Evolutionary conservation across 2,888 invertebrate genomes (phyloP).

Genomic region (Leptinotarsa haldemani): DNA sequence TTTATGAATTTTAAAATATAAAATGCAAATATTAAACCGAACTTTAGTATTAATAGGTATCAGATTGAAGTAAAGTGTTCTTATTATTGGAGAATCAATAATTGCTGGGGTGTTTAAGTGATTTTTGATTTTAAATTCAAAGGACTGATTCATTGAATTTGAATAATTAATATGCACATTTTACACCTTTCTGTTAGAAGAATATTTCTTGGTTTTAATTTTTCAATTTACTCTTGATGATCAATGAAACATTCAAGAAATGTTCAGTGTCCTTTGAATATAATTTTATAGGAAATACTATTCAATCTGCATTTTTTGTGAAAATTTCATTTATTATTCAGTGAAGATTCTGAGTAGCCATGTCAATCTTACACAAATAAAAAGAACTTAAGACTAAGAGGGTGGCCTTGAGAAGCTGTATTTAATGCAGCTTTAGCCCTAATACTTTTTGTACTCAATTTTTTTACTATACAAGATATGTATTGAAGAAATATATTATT

Average conservation of each 20-base stretch:
- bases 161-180: too few relatives aligned
- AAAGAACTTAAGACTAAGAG: slow-evolving; percentile 56
- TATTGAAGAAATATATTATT: slow-evolving; percentile 57
- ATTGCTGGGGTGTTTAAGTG: too few relatives aligned
- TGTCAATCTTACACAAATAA: slow-evolving; percentile 42
- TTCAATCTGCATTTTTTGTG: background rate
- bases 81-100: too few relatives aligned
- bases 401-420: slow-evolving; percentile 65
- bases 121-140: too few relatives aligned
- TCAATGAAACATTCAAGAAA: background rate
- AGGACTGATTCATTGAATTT: too few relatives aligned
- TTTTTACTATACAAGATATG: slow-evolving; percentile 57
- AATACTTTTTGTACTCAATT: slow-evolving; percentile 54
- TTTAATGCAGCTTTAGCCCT: slow-evolving; percentile 64
- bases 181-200: too few relatives aligned
- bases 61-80: too few relatives aligned
- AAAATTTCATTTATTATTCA: background rate
- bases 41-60: too few relatives aligned
- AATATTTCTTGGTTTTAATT: too few relatives aligned
- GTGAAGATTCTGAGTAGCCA: slow-evolving; percentile 20
- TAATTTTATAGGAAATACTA: background rate
- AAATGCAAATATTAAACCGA: too few relatives aligned
- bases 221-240: background rate
- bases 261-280: background rate
- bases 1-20: too few relatives aligned